Evolutionary conservation across 1,140 invertebrate genomes (phyloP).

Genomic region (Hermetia illucens): DNA sequence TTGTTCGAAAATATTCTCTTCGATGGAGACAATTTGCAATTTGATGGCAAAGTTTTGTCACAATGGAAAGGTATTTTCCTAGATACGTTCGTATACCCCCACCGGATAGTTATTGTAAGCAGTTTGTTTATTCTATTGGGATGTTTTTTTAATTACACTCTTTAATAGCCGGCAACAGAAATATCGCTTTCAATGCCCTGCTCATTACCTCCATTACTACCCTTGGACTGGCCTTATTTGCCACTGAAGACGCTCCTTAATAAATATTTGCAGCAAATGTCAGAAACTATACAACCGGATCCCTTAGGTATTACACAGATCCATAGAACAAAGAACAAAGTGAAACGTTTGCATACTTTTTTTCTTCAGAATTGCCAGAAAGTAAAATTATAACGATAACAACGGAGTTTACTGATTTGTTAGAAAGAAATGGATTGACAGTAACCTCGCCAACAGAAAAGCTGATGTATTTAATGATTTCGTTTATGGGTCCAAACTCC

Average conservation of each 20-base stretch:
- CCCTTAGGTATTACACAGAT: too few species aligned
- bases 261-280: constrained; percentile 23
- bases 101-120: constrained; percentile 20
- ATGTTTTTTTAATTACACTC: too few species aligned
- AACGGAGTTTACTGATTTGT: constrained; percentile 18
- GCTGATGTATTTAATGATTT: constrained; percentile 28
- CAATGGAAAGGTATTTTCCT: constrained; percentile 17
- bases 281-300: too few species aligned
- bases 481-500: constrained; percentile 23
- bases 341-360: too few species aligned
- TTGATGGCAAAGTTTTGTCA: constrained; percentile 12
- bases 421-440: constrained; percentile 14
- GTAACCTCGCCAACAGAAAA: constrained; percentile 22
- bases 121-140: neutral
- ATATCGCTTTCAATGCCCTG: constrained; percentile 17
- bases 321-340: too few species aligned
- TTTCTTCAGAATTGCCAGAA: constrained; percentile 10
- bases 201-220: constrained; percentile 17
- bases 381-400: constrained; percentile 22
- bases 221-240: constrained; percentile 25
- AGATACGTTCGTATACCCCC: constrained; percentile 17
- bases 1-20: constrained; percentile 23
- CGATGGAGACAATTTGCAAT: constrained; percentile 13
- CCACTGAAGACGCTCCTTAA: constrained; percentile 19
- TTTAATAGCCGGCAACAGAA: constrained; percentile 17